Evolutionary conservation across 2,888 invertebrate genomes (phyloP), one percentile per base, ranked within the genome.

Genomic region (Barypeithes pellucidus): DNA sequence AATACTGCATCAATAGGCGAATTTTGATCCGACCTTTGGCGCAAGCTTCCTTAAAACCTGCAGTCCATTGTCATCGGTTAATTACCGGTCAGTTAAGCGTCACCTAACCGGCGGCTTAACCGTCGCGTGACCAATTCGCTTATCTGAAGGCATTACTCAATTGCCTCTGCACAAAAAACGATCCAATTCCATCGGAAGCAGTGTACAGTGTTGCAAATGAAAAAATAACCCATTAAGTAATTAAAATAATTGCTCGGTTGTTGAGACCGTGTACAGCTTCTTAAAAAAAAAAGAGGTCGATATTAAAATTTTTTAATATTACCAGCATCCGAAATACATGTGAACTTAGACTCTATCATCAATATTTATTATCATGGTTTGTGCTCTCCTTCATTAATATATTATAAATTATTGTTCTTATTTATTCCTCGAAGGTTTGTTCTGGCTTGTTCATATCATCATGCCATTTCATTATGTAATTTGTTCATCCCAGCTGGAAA

Each of bases 221-320:
- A 57, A 57, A 67, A 59, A 59, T 54, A 45, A 8, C 45, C 57
- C 33, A 67, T 59, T 67, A 67, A 67, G 43, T 47, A 43, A 67
- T 67, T 67, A 67, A 59, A 57, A 43, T 67, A 33, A 67, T 67
- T 67, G 59, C 24, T 45, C 33, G 67, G 67, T 67, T 41, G 54
- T 50, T 12, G 33, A 45, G 33, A 47, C 7, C 45, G 2, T 36
- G 52, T n/a, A n/a, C 50, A 33, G 39, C 65, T 33, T 63, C 33
- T 63, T 47, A 24, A 45, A 16, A 22, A 62, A 62, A 41, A 29
- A 29, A 29, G 29, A 29, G 7, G 2, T 8, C 29, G n/a, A n/a
- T n/a, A n/a, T n/a, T n/a, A n/a, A n/a, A n/a, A n/a, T n/a, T n/a
- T n/a, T n/a, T n/a, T n/a, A n/a, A n/a, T n/a, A n/a, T n/a, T n/a